A percentile compares a stretch with the other conserved stretches of the same genome.
Conservation (phyloP, 2,113 vertebrate species). For the Clarias batrachus region DNA sequence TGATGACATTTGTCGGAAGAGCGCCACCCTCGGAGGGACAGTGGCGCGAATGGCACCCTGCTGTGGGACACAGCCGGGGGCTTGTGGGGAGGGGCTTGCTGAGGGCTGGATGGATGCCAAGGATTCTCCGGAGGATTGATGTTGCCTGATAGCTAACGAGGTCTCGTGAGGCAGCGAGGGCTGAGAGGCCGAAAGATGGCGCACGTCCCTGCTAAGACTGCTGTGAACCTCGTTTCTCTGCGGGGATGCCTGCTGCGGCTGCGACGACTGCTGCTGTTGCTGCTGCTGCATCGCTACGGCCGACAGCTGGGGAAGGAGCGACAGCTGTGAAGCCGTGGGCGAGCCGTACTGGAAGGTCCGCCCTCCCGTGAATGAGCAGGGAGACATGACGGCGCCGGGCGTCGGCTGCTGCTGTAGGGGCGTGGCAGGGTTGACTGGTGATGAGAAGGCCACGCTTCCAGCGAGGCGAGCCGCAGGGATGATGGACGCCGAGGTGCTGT, state of each 20-base stretch:
- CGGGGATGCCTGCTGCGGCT: conserved; percentile 71
- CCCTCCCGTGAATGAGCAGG: conserved; percentile 86
- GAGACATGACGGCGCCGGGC: conserved; percentile 78
- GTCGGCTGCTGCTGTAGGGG: conserved; percentile 78
- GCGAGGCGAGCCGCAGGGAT: conserved; percentile 78
- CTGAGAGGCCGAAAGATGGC: conserved; percentile 96
- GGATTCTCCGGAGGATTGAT: conserved; percentile 87
- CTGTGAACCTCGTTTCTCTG: conserved; percentile 86
- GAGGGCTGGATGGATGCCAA: conserved; percentile 82
- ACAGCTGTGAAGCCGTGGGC: conserved; percentile 88
- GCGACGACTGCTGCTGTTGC: conserved; percentile 64
- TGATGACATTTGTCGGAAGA: conserved; percentile 96
- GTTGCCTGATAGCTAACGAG: conserved; percentile 80
- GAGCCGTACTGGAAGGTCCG: conserved; percentile 94
- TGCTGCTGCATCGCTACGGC: conserved; percentile 61
- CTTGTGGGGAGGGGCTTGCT: conserved; percentile 59
- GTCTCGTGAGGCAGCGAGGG: conserved; percentile 94
- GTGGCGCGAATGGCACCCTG: conserved; percentile 76
- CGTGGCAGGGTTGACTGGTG: conserved; percentile 82
- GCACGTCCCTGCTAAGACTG: conserved; percentile 87
- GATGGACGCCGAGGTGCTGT: conserved; percentile 75
- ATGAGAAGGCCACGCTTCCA: conserved; percentile 77
- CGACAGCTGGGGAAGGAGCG: conserved; percentile 77
- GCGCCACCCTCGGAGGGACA: conserved; percentile 84
- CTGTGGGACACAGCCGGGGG: conserved; percentile 70